Evolutionary conservation across 2,797 vertebrate genomes (phyloP), one percentile per base, ranked within the genome.

Genomic region (Pseudomugil gertrudae): DNA sequence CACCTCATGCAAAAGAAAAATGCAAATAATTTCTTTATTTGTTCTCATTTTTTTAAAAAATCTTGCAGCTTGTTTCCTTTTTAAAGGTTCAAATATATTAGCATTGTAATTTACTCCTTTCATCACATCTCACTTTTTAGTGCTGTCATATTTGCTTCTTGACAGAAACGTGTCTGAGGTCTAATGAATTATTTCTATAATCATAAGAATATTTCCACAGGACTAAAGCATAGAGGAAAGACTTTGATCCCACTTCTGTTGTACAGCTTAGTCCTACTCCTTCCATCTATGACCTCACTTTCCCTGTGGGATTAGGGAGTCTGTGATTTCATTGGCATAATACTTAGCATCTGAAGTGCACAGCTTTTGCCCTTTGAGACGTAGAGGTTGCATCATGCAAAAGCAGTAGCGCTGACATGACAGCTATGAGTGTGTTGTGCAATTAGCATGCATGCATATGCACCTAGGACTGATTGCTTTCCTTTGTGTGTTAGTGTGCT

Each of bases 241-340:
- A 72, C 57, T 89, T 80, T 84, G 80, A 86, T 87, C 75, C 60
- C 23, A 56, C 56, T 27, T 83, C 74, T 71, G 74, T 58, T 80
- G 83, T 66, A 38, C 57, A 84, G 48, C 71, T 45, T 76, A 83
- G 86, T 79, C 79, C 71, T 43, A 55, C 62, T 79, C 84, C 77
- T 78, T 80, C 29, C 36, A 55, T 74, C 58, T 61, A 51, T 80
- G 63, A 81, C 81, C 80, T 72, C 69, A 68, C 57, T 65, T 68
- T n/a, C 33, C 66, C 72, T 21, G 1, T 45, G 76, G 67, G 73
- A 40, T 56, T 73, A 48, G 47, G 45, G 57, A 60, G 43, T 38
- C 62, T 75, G n/a, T 50, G 23, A 63, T 57, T 73, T 82, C 43
- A 43, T 27, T 33, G 40, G 53, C 32, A 69, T 69, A 59, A 21